These are phyloP conservation scores for Macrotus californicus DNA, from an alignment of 2,113 vertebrate genomes.

Conservation along the genomic window DNA sequence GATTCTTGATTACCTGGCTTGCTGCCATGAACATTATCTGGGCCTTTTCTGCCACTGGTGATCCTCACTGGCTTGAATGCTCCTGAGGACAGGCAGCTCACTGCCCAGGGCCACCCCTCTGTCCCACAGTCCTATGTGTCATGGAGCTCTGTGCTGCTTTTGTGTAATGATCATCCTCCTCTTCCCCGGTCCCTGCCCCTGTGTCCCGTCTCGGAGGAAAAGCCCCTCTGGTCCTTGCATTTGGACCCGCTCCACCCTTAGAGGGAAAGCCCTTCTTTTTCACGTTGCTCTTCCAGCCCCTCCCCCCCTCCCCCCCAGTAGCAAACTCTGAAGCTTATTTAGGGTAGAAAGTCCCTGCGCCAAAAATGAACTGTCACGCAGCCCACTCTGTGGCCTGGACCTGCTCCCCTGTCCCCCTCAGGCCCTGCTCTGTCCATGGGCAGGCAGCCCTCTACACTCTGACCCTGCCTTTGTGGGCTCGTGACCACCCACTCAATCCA, in stretches of 20 bases:
- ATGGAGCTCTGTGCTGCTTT: too few relatives aligned
- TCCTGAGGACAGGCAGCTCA: background rate
- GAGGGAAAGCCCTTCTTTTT: too few relatives aligned
- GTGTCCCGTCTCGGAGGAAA: too few relatives aligned
- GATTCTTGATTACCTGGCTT: background rate
- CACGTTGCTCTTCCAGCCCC: background rate
- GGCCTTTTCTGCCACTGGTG: background rate
- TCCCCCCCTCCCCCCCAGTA: too few relatives aligned
- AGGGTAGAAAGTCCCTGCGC: background rate
- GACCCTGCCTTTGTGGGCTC: background rate
- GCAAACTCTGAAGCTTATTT: background rate
- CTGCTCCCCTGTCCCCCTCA: background rate
- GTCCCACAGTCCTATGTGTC: background rate
- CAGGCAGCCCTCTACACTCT: too few relatives aligned
- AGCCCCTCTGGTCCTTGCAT: background rate
- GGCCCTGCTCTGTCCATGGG: background rate
- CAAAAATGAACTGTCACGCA: background rate
- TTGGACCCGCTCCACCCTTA: background rate
- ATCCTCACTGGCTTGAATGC: background rate
- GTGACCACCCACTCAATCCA: background rate
- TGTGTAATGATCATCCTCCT: background rate
- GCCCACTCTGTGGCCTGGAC: background rate
- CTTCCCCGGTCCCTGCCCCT: background rate
- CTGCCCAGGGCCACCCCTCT: fast-evolving
- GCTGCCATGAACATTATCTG: background rate